Conservation (phyloP, 2,113 vertebrate genomes). For the Alethe diademata region DNA sequence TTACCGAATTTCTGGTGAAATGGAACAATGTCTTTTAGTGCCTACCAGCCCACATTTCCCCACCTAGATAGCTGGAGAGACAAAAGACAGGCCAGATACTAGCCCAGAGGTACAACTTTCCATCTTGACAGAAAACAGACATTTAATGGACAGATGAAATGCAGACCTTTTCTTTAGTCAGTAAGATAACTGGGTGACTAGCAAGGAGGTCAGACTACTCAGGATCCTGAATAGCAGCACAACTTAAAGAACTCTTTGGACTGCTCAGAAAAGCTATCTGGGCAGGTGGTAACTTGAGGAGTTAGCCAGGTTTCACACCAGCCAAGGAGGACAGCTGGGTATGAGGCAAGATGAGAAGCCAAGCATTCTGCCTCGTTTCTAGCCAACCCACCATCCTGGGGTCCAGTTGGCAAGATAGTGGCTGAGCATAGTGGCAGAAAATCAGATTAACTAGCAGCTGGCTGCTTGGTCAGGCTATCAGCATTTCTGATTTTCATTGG, state of each 20-base stretch:
- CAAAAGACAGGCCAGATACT: neutral
- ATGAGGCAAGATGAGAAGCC: neutral
- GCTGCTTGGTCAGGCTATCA: neutral
- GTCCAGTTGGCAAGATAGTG: neutral
- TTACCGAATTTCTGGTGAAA: neutral
- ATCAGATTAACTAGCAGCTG: constrained; percentile 3
- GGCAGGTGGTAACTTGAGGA: neutral
- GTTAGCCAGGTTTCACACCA: neutral
- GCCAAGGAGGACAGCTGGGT: constrained; percentile 18
- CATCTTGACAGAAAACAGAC: neutral
- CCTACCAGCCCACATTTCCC: neutral
- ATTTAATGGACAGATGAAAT: neutral
- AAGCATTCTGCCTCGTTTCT: neutral
- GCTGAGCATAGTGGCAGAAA: constrained; percentile 9
- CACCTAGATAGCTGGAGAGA: neutral
- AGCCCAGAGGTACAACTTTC: neutral
- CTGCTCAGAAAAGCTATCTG: neutral
- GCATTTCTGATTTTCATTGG: neutral
- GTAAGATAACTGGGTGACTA: neutral
- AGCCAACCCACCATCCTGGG: neutral
- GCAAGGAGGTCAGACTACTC: neutral
- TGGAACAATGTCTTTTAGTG: neutral
- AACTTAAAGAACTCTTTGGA: neutral
- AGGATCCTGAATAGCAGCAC: neutral
- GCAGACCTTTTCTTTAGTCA: neutral